These are phyloP conservation scores for Lepus oiostolus DNA, from an alignment of 2,797 vertebrate genomes.

Conservation along the genomic window DNA sequence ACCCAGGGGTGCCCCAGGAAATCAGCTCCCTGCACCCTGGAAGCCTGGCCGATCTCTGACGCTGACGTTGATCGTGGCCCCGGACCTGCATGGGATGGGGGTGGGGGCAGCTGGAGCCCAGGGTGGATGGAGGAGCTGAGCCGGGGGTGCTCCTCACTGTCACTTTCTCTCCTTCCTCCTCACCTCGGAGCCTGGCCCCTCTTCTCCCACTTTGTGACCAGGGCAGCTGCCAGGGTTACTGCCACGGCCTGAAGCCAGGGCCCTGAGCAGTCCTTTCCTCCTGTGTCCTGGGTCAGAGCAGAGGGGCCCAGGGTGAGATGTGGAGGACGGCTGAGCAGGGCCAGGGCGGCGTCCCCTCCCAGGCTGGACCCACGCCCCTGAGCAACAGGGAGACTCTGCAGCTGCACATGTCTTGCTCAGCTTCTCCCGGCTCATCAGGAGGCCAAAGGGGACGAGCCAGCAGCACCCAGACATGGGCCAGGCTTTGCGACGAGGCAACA, in stretches of 20 bases:
- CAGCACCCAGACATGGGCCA: not conserved
- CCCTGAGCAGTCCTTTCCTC: not conserved
- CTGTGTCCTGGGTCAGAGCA: not conserved
- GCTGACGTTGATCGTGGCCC: rapidly evolving
- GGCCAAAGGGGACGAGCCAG: not conserved
- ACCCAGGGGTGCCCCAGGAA: too few species aligned
- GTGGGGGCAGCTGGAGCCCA: not conserved
- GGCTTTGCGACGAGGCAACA: not conserved
- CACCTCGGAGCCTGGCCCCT: not conserved
- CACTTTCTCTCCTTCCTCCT: not conserved
- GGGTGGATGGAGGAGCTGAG: too few species aligned
- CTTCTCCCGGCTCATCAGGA: not conserved
- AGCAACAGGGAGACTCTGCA: not conserved
- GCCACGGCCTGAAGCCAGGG: not conserved
- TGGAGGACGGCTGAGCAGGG: too few species aligned
- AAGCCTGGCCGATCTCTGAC: not conserved
- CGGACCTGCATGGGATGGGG: not conserved
- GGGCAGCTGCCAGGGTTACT: too few species aligned
- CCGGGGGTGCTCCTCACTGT: rapidly evolving
- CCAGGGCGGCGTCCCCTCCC: not conserved
- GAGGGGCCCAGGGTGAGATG: not conserved
- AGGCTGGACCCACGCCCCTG: not conserved
- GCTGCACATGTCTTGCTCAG: not conserved
- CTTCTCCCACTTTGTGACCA: rapidly evolving
- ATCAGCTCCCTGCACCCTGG: too few species aligned